Conservation (phyloP, 2,888 invertebrate genomes). For the Nebria salina region DNA sequence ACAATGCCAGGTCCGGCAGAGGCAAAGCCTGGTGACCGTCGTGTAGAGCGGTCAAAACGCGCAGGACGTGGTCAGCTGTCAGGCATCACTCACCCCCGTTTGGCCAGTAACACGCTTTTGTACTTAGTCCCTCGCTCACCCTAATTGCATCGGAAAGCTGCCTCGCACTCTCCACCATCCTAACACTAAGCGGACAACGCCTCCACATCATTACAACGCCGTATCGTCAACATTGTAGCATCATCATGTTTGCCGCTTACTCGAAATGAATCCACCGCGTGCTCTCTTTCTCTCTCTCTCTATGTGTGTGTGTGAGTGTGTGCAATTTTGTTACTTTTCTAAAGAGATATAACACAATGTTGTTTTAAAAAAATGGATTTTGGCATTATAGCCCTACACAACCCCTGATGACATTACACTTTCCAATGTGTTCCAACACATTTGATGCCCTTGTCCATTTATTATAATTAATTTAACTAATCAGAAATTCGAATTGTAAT, state of each 20-base stretch:
- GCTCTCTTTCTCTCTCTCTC: not conserved
- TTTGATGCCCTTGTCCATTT: slow-evolving; percentile 45
- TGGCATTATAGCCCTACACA: slow-evolving; percentile 8
- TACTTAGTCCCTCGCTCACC: slow-evolving; percentile 62
- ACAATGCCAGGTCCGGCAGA: slow-evolving; percentile 20
- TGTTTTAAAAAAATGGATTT: slow-evolving; percentile 51
- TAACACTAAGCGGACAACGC: slow-evolving; percentile 22
- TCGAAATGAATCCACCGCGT: not conserved
- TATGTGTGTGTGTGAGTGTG: not conserved
- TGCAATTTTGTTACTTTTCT: slow-evolving; percentile 52
- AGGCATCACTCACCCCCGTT: slow-evolving; percentile 63
- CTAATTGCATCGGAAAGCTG: slow-evolving; percentile 63
- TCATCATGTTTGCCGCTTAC: slow-evolving; percentile 34
- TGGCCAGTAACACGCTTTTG: slow-evolving; percentile 63
- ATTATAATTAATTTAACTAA: slow-evolving; percentile 33
- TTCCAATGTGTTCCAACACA: slow-evolving; percentile 24
- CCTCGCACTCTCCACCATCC: slow-evolving; percentile 15
- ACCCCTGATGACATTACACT: not conserved
- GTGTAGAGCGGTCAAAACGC: slow-evolving; percentile 30
- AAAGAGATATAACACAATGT: slow-evolving; percentile 50
- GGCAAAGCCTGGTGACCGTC: slow-evolving; percentile 20
- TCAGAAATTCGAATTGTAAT: too few relatives aligned
- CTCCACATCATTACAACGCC: slow-evolving; percentile 6
- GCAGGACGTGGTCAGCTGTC: slow-evolving; percentile 60
- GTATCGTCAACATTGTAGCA: slow-evolving; percentile 1